Evolutionary conservation across 2,888 invertebrate species (phyloP).

Genomic region (Nemurella pictetii): DNA sequence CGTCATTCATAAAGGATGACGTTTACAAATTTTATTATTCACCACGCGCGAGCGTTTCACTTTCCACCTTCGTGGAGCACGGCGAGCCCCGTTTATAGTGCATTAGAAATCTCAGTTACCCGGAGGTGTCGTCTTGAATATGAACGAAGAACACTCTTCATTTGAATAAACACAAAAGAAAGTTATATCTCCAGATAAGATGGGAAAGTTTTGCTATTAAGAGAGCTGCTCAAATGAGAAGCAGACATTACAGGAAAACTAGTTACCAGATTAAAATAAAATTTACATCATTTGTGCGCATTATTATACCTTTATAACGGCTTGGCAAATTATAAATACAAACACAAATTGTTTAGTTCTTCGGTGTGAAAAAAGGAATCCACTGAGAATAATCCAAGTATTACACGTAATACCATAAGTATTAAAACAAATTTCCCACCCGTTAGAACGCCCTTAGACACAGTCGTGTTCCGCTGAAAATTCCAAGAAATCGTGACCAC

Average conservation of each 20-base stretch:
- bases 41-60: not conserved
- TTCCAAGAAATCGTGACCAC: no score
- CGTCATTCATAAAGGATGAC: not conserved
- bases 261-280: constrained; percentile 20
- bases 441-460: no score
- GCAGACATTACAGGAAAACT: constrained; percentile 16
- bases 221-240: not conserved
- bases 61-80: not conserved
- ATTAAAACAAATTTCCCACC: no score
- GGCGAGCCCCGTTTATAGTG: not conserved
- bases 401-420: no score
- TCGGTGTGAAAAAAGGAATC: not conserved
- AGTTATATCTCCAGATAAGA: constrained; percentile 14
- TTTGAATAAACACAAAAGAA: constrained; percentile 13
- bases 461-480: no score
- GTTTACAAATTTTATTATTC: not conserved
- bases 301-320: constrained; percentile 3
- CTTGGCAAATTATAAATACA: constrained; percentile 15
- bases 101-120: constrained; percentile 9
- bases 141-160: not conserved
- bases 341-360: not conserved
- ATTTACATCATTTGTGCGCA: constrained; percentile 17
- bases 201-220: constrained; percentile 19
- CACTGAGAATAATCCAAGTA: no score
- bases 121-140: not conserved